A percentile compares a stretch with the other conserved stretches of the same genome.
phyloP scores from a whole-genome alignment of 1,140 invertebrate genomes.

The Caerostris extrusa region DNA sequence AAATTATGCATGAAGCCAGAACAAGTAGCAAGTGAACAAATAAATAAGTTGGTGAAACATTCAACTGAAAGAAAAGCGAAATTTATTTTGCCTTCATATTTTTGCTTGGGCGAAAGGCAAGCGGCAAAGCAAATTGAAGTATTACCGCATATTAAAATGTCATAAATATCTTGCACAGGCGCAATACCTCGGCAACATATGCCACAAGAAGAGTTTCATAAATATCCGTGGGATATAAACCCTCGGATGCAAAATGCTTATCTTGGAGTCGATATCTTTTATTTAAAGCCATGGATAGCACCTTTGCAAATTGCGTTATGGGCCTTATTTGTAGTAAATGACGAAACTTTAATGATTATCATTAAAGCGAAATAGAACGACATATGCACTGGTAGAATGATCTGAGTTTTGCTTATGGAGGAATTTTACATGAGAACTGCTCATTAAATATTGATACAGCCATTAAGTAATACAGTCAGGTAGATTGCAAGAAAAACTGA shows the following conservation, averaged over 20 bases:
- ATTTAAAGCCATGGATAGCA: slow-evolving; percentile 27
- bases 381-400: no score
- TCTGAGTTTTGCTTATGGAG: no score
- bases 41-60: neutral
- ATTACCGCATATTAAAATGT: no score
- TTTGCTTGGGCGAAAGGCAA: no score
- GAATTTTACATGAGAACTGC: no score
- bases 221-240: slow-evolving; percentile 4
- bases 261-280: slow-evolving; percentile 19
- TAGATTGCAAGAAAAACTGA: no score
- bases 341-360: neutral
- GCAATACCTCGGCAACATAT: neutral
- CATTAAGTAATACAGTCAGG: no score
- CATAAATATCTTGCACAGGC: neutral
- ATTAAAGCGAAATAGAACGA: no score
- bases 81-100: no score
- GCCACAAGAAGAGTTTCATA: neutral
- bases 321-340: slow-evolving; percentile 1
- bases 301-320: slow-evolving; percentile 13
- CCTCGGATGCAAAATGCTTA: neutral
- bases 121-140: no score
- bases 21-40: slow-evolving; percentile 1
- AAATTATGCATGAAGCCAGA: neutral
- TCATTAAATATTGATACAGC: no score
- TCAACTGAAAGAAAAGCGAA: neutral